A percentile compares a stretch with the other conserved stretches of the same genome.
phyloP scores from a whole-genome alignment of 2,888 invertebrate genomes.

The Hypomecis punctinalis region DNA sequence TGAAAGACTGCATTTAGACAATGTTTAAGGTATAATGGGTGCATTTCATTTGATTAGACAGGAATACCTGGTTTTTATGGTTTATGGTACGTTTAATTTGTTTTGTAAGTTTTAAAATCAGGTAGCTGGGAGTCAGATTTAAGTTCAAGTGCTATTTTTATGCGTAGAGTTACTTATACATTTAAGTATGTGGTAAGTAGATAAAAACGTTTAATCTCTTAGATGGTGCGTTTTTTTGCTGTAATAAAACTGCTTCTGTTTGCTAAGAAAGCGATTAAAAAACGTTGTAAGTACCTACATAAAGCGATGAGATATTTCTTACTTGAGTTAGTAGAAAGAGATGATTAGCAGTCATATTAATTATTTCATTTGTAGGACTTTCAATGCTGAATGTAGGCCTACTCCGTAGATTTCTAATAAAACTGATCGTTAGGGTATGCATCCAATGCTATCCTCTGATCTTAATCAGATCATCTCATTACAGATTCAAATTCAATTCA shows the following conservation, averaged over 20 bases:
- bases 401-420: too few species aligned
- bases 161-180: slow-evolving; percentile 8
- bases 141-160: slow-evolving; percentile 1
- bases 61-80: slow-evolving; percentile 59
- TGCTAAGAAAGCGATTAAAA: too few species aligned
- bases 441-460: too few species aligned
- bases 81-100: slow-evolving; percentile 60
- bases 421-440: too few species aligned
- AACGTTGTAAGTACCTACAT: too few species aligned
- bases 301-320: too few species aligned
- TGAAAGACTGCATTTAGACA: slow-evolving; percentile 68
- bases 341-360: too few species aligned
- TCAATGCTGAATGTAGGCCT: too few species aligned
- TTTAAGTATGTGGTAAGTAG: neutral
- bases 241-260: neutral
- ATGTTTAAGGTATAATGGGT: slow-evolving; percentile 66
- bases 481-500: too few species aligned
- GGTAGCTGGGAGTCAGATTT: slow-evolving; percentile 35
- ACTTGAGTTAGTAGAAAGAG: too few species aligned
- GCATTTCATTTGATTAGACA: slow-evolving; percentile 61
- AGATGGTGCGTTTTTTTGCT: neutral
- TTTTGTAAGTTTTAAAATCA: slow-evolving; percentile 44
- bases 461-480: too few species aligned
- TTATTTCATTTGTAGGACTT: too few species aligned
- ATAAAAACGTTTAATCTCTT: neutral